Percentiles rank a stretch among this genome's conserved stretches.
Conservation (phyloP, 2,797 vertebrate genomes). For the Antrozous pallidus region DNA sequence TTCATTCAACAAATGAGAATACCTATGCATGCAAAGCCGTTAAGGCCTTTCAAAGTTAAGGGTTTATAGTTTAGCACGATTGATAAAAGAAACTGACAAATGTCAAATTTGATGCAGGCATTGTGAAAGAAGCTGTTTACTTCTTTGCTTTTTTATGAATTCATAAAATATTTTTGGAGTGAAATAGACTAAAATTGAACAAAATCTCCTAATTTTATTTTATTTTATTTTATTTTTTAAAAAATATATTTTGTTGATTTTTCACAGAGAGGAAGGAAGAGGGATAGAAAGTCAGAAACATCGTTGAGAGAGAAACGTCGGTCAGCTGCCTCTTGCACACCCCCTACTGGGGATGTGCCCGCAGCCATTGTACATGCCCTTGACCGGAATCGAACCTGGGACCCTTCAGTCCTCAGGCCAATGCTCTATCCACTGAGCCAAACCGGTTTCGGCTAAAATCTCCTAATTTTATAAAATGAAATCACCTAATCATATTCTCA, state of each 20-base stretch:
- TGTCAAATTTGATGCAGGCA: not conserved
- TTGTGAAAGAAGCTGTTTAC: not conserved
- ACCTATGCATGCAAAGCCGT: not conserved
- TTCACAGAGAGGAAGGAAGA: too few relatives aligned
- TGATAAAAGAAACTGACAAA: not conserved
- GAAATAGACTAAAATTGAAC: not conserved
- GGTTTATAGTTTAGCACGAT: not conserved
- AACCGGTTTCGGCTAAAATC: too few relatives aligned
- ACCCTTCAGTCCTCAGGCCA: too few relatives aligned
- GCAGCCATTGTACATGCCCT: too few relatives aligned
- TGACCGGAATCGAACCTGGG: too few relatives aligned
- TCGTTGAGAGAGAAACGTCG: too few relatives aligned
- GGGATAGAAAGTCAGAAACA: too few relatives aligned
- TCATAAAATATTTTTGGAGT: slow-evolving; percentile 20
- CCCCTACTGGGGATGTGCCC: too few relatives aligned
- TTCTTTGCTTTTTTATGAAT: not conserved
- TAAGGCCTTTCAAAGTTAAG: not conserved
- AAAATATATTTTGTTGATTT: too few relatives aligned
- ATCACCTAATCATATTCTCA: slow-evolving; percentile 1
- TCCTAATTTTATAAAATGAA: slow-evolving; percentile 18
- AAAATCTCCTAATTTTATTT: not conserved
- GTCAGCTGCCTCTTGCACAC: too few relatives aligned
- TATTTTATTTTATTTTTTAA: too few relatives aligned
- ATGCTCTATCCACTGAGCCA: too few relatives aligned
- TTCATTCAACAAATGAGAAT: not conserved